Conservation (phyloP, 2,113 vertebrate species). For the Otus sunia region DNA sequence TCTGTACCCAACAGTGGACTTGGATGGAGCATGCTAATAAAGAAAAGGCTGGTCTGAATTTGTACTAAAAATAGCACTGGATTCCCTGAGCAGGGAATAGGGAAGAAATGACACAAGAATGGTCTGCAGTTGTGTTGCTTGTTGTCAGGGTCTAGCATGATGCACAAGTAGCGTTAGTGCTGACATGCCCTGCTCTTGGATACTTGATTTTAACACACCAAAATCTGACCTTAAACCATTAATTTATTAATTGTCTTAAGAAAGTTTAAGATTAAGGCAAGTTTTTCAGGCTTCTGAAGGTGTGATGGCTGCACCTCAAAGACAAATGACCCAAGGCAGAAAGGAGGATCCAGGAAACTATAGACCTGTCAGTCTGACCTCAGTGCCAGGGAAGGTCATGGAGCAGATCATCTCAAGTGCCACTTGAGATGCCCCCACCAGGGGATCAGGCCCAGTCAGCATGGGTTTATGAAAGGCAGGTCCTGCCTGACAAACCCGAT, state of each 20-base stretch:
- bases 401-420: too few relatives aligned
- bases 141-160: neutral
- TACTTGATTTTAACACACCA: neutral
- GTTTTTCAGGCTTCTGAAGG: neutral
- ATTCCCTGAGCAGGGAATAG: fast-evolving
- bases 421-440: too few relatives aligned
- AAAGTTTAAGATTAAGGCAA: neutral
- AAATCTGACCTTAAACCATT: neutral
- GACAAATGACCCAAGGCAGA: neutral
- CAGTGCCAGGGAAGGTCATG: too few relatives aligned
- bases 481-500: too few relatives aligned
- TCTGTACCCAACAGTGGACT: neutral
- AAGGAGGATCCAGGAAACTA: too few relatives aligned
- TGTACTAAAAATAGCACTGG: neutral
- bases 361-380: too few relatives aligned
- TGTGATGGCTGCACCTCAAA: neutral
- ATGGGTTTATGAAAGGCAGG: too few relatives aligned
- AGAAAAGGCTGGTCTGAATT: neutral
- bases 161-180: neutral
- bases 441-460: too few relatives aligned
- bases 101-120: neutral
- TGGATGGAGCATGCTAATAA: neutral
- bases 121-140: neutral
- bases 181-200: neutral
- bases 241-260: neutral